Percentiles rank a stretch among this genome's conserved stretches.
Conservation (phyloP, 1,140 invertebrate species). For the Dreissena rostriformis region DNA sequence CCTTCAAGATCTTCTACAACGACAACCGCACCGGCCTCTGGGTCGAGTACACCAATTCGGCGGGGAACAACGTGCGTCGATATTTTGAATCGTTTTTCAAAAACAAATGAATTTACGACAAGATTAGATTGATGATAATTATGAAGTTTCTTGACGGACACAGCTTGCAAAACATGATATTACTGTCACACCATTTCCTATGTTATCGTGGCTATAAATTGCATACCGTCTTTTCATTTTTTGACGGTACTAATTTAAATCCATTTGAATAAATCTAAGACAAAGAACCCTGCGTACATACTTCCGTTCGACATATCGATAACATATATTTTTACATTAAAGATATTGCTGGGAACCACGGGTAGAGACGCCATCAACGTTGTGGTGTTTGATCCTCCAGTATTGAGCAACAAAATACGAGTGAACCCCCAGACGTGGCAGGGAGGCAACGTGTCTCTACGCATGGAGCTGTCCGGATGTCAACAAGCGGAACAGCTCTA, state of each 20-base stretch:
- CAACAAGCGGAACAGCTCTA: conserved; percentile 64
- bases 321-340: conserved; percentile 11
- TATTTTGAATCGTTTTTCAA: no score
- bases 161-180: no score
- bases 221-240: no score
- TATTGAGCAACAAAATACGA: conserved; percentile 59
- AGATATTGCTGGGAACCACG: conserved; percentile 65
- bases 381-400: conserved; percentile 60
- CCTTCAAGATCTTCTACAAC: conserved; percentile 64
- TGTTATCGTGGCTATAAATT: no score
- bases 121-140: no score
- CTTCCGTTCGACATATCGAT: no score
- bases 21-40: conserved; percentile 53
- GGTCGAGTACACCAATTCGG: conserved; percentile 59
- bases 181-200: no score
- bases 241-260: no score
- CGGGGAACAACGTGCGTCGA: conserved; percentile 56
- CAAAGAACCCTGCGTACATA: no score
- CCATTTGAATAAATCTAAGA: no score
- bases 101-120: no score
- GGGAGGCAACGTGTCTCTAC: conserved; percentile 62
- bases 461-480: conserved; percentile 72
- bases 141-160: no score
- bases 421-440: conserved; percentile 69
- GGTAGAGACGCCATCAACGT: conserved; percentile 62